Conservation (phyloP, 2,113 vertebrate genomes). For the Cottus gobio region DNA sequence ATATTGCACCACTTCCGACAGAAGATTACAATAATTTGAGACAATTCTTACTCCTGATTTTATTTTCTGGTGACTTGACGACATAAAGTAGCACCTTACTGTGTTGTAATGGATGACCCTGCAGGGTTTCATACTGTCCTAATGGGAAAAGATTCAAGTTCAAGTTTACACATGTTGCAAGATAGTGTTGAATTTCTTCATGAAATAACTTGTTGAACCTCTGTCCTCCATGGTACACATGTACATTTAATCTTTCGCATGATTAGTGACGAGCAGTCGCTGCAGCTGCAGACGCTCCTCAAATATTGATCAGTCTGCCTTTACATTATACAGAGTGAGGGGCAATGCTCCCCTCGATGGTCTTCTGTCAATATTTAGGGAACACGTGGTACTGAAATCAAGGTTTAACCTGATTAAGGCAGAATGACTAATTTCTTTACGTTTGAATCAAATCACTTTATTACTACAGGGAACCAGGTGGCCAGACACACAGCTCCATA, state of each 20-base stretch:
- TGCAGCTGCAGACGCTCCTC: not conserved
- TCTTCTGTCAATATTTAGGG: constrained; percentile 54
- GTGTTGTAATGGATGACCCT: not conserved
- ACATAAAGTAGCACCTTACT: not conserved
- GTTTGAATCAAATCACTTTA: not conserved
- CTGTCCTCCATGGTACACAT: not conserved
- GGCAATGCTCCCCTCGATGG: constrained; percentile 41
- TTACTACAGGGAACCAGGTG: not conserved
- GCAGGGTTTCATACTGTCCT: not conserved
- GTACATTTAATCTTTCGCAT: constrained; percentile 7
- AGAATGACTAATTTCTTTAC: not conserved
- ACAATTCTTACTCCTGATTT: not conserved
- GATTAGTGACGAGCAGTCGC: not conserved
- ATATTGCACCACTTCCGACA: not conserved
- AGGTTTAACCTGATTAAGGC: not conserved
- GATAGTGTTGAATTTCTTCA: not conserved
- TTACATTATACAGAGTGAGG: constrained; percentile 49
- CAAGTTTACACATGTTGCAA: not conserved
- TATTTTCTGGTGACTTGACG: not conserved
- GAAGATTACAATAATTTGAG: not conserved
- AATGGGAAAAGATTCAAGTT: not conserved
- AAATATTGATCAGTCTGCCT: constrained; percentile 58
- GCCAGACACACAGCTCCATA: not conserved
- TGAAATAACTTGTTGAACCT: constrained; percentile 5
- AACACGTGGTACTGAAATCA: constrained; percentile 38